phyloP scores from a whole-genome alignment of 2,888 invertebrate genomes.

The Choreutis nemorana region DNA sequence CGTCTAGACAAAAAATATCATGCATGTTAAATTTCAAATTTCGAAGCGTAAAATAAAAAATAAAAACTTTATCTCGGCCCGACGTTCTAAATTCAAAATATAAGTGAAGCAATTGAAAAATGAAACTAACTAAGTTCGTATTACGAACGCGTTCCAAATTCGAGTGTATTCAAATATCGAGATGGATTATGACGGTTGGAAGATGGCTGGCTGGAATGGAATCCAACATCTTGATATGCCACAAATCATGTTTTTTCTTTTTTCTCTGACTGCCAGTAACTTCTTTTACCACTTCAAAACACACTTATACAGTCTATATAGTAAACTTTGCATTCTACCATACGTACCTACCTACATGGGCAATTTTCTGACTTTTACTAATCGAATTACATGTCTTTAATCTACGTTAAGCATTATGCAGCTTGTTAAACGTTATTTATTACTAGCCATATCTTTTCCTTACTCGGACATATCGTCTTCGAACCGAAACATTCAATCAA shows the following conservation, averaged over 20 bases:
- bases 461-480: conserved; percentile 13
- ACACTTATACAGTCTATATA: too few species aligned
- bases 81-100: conserved; percentile 61
- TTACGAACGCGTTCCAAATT: conserved; percentile 60
- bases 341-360: too few species aligned
- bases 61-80: conserved; percentile 37
- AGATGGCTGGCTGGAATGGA: conserved; percentile 35
- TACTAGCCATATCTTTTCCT: conserved; percentile 14
- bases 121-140: conserved; percentile 57
- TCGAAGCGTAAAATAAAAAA: conserved; percentile 14
- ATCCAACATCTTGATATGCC: conserved; percentile 35
- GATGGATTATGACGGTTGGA: conserved; percentile 54
- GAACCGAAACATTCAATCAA: conserved; percentile 56
- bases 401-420: too few species aligned
- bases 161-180: conserved; percentile 62
- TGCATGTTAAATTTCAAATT: conserved; percentile 20
- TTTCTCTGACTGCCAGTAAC: too few species aligned
- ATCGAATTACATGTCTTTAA: too few species aligned
- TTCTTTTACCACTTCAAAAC: too few species aligned
- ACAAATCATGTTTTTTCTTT: conserved; percentile 29
- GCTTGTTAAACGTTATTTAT: conserved; percentile 21
- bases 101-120: conserved; percentile 64
- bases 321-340: too few species aligned
- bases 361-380: too few species aligned
- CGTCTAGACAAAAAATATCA: conserved; percentile 38